Evolutionary conservation across 2,113 vertebrate species (phyloP).

Genomic region (Microtus pennsylvanicus): DNA sequence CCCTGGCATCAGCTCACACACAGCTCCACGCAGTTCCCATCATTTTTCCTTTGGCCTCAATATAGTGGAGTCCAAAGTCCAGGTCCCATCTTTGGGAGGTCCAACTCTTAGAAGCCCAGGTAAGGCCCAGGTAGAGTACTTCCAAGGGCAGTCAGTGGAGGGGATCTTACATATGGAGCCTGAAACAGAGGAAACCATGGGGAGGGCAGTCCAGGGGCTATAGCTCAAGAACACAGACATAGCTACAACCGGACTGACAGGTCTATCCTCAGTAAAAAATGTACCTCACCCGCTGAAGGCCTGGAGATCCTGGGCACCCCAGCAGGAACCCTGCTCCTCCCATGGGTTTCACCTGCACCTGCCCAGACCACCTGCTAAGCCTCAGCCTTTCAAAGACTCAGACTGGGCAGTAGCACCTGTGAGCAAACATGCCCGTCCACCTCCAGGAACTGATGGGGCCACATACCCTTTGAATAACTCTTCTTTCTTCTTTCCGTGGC

Average conservation of each 20-base stretch:
- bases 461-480: background rate
- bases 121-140: background rate
- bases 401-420: background rate
- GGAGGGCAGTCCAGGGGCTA: background rate
- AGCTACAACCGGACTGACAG: background rate
- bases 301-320: background rate
- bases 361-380: background rate
- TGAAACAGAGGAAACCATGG: background rate
- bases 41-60: slow-evolving; percentile 27
- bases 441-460: background rate
- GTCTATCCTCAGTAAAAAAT: background rate
- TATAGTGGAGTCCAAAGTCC: background rate
- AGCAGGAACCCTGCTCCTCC: background rate
- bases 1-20: background rate
- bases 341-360: background rate
- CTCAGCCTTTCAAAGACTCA: background rate
- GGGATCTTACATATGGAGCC: background rate
- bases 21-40: background rate
- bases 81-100: slow-evolving; percentile 9
- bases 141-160: background rate
- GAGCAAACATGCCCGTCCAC: background rate
- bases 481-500: background rate
- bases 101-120: background rate
- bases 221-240: background rate
- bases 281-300: background rate